Conservation (phyloP, 2,888 invertebrate species). For the Minunthozetes semirufus region DNA sequence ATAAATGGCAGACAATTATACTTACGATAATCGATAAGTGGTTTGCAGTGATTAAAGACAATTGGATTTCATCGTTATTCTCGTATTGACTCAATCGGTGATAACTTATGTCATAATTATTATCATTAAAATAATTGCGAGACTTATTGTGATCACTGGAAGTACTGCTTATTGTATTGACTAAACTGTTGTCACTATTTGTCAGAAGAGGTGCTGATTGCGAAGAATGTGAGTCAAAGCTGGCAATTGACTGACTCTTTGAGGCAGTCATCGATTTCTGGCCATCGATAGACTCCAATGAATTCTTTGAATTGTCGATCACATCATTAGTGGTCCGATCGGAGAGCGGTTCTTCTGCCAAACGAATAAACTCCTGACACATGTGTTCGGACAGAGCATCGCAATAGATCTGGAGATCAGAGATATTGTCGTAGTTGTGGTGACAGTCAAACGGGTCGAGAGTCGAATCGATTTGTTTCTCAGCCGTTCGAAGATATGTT, state of each 20-base stretch:
- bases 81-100: conserved; percentile 27
- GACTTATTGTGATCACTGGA: neutral
- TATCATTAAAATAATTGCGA: neutral
- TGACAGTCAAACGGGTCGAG: conserved; percentile 5
- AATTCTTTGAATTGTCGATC: neutral
- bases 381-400: conserved; percentile 5
- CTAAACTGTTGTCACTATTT: conserved; percentile 21
- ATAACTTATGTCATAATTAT: conserved; percentile 3
- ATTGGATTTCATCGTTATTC: conserved; percentile 15
- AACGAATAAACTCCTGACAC: neutral
- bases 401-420: conserved; percentile 26
- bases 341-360: neutral
- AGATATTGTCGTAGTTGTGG: conserved; percentile 1
- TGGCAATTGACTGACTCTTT: neutral
- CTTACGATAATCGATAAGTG: conserved; percentile 32
- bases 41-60: conserved; percentile 21
- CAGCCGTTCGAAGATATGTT: neutral
- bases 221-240: neutral
- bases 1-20: neutral
- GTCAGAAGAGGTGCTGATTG: neutral
- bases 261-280: neutral
- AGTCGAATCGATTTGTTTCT: conserved; percentile 3
- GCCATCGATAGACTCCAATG: neutral
- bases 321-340: neutral
- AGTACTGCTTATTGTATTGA: conserved; percentile 26